These are phyloP conservation scores for Caenorhabditis afra DNA, from an alignment of 2,888 invertebrate genomes.

Conservation along the genomic window DNA sequence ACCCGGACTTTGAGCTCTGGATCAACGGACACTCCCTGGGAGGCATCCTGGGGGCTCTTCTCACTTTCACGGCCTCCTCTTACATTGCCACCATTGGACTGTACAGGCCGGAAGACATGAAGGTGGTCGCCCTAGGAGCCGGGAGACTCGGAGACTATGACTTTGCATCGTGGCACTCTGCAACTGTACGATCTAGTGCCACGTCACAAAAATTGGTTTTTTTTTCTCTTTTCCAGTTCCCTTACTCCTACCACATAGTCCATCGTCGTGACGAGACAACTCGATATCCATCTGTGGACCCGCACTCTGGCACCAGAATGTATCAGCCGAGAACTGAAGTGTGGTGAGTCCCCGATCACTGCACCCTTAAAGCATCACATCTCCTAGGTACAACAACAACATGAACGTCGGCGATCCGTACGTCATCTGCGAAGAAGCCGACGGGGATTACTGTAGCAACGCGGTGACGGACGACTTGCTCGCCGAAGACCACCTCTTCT, in stretches of 20 bases:
- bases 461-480: background rate
- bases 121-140: conserved; percentile 26
- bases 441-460: conserved; percentile 36
- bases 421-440: conserved; percentile 45
- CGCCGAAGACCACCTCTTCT: conserved; percentile 35
- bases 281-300: background rate
- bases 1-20: conserved; percentile 45
- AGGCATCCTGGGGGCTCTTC: conserved; percentile 34
- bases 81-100: conserved; percentile 14
- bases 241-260: conserved; percentile 39
- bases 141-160: conserved; percentile 22
- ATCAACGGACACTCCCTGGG: conserved; percentile 52
- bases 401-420: conserved; percentile 46
- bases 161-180: conserved; percentile 38
- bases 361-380: background rate
- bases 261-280: conserved; percentile 27
- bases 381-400: conserved; percentile 39
- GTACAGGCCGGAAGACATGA: conserved; percentile 42
- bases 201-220: background rate
- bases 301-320: conserved; percentile 12
- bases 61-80: conserved; percentile 26
- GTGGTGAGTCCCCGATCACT: conserved; percentile 17
- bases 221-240: conserved; percentile 17
- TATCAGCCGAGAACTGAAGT: conserved; percentile 44
- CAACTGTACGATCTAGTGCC: conserved; percentile 17